A percentile compares a stretch with the other conserved stretches of the same genome.
Conservation (phyloP, 2,797 vertebrate genomes). For the Mallotus villosus region DNA sequence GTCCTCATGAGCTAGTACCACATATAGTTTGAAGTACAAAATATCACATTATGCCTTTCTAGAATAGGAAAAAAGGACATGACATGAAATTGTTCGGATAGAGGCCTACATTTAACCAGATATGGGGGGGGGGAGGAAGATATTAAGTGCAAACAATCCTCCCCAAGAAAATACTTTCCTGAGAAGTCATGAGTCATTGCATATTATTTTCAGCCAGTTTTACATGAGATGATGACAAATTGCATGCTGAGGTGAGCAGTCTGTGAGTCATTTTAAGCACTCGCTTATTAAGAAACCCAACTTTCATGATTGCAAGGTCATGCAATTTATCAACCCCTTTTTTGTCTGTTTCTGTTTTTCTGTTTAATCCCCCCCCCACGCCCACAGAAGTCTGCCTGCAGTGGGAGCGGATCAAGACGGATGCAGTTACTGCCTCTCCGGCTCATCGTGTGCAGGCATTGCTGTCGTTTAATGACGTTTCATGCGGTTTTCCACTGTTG, state of each 20-base stretch:
- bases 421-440: slow-evolving; percentile 23
- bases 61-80: background rate
- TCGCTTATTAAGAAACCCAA: slow-evolving; percentile 25
- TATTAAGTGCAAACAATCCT: background rate
- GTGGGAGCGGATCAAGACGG: slow-evolving; percentile 6
- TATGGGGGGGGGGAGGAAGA: background rate
- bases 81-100: background rate
- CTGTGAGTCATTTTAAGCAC: slow-evolving; percentile 38
- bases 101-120: background rate
- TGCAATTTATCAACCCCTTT: background rate
- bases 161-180: background rate
- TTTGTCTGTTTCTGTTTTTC: slow-evolving; percentile 20
- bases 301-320: slow-evolving; percentile 27
- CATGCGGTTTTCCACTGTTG: slow-evolving; percentile 21
- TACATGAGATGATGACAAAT: slow-evolving; percentile 24
- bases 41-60: background rate
- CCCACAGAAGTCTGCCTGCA: slow-evolving; percentile 1
- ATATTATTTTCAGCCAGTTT: background rate
- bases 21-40: background rate
- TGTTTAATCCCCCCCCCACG: slow-evolving; percentile 20
- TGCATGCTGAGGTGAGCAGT: slow-evolving; percentile 9
- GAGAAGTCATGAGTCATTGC: background rate
- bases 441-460: slow-evolving; percentile 23
- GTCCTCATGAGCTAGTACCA: background rate
- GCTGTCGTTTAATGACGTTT: slow-evolving; percentile 25